These are phyloP conservation scores for Zaprionus camerounensis DNA, from an alignment of 1,140 invertebrate species.

Conservation along the genomic window DNA sequence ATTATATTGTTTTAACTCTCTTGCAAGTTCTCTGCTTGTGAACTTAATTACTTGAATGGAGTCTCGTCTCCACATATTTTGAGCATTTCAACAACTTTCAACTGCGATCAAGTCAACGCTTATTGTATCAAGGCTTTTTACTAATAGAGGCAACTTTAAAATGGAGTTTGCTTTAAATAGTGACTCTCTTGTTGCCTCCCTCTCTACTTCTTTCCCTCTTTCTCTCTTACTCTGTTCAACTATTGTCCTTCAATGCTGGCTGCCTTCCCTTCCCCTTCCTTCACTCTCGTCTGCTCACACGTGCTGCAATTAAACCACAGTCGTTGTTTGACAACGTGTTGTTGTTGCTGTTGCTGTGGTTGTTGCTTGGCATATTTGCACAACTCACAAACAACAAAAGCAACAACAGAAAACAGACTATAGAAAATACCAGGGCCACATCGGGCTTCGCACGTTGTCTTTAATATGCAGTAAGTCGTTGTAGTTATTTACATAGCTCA, in stretches of 20 bases:
- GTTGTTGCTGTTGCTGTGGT: constrained; percentile 6
- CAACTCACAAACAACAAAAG: constrained; percentile 10
- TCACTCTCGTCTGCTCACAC: not conserved
- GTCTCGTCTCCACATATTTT: too few relatives aligned
- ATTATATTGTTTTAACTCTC: too few relatives aligned
- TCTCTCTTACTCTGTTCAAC: not conserved
- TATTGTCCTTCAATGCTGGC: constrained; percentile 15
- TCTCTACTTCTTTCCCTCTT: not conserved
- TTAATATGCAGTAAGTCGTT: constrained; percentile 50
- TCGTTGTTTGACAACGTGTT: not conserved
- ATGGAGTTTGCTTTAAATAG: not conserved
- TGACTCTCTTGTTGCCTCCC: not conserved
- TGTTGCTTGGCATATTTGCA: constrained; percentile 40
- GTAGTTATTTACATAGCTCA: constrained; percentile 46
- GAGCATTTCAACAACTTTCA: not conserved
- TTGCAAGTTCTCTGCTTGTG: not conserved
- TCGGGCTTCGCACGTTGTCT: constrained; percentile 29
- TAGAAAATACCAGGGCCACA: constrained; percentile 35
- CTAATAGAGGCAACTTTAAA: not conserved
- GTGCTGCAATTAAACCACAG: constrained; percentile 15
- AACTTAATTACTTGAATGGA: not conserved
- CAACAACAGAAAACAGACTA: not conserved
- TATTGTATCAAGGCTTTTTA: not conserved
- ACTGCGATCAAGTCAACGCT: constrained; percentile 2
- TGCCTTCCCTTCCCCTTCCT: too few relatives aligned